Conservation (phyloP, 2,113 vertebrate genomes). For the Misgurnus anguillicaudatus region DNA sequence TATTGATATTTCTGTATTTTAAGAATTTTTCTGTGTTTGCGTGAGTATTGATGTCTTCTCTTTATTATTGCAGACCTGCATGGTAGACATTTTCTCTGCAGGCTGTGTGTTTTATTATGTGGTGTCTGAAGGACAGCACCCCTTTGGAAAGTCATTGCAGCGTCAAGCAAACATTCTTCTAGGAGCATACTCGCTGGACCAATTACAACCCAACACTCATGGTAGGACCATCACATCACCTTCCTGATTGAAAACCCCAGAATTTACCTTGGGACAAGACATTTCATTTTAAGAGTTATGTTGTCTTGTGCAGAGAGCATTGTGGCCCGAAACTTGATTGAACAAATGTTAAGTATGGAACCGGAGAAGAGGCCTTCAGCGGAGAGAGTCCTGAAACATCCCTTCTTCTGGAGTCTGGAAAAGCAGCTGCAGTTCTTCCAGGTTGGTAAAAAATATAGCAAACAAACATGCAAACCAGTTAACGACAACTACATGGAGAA, state of each 20-base stretch:
- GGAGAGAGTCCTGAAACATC: constrained; percentile 88
- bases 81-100: constrained; percentile 96
- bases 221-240: constrained; percentile 72
- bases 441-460: constrained; percentile 66
- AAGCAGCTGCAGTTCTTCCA: constrained; percentile 98
- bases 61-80: constrained; percentile 82
- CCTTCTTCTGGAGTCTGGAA: constrained; percentile 95
- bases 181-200: constrained; percentile 84
- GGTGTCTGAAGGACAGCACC: constrained; percentile 89
- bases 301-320: constrained; percentile 76
- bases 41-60: too few species aligned
- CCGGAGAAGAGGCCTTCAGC: constrained; percentile 87
- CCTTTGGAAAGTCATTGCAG: constrained; percentile 95
- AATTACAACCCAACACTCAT: constrained; percentile 80
- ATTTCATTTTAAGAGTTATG: background rate
- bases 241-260: background rate
- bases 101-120: constrained; percentile 98
- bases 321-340: constrained; percentile 86
- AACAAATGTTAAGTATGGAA: constrained; percentile 91
- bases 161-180: constrained; percentile 95
- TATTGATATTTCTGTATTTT: too few species aligned
- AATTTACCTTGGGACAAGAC: background rate
- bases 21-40: too few species aligned
- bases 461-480: too few species aligned
- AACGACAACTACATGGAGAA: too few species aligned